phyloP scores from a whole-genome alignment of 1,140 invertebrate genomes.

The Archegozetes longisetosus region DNA sequence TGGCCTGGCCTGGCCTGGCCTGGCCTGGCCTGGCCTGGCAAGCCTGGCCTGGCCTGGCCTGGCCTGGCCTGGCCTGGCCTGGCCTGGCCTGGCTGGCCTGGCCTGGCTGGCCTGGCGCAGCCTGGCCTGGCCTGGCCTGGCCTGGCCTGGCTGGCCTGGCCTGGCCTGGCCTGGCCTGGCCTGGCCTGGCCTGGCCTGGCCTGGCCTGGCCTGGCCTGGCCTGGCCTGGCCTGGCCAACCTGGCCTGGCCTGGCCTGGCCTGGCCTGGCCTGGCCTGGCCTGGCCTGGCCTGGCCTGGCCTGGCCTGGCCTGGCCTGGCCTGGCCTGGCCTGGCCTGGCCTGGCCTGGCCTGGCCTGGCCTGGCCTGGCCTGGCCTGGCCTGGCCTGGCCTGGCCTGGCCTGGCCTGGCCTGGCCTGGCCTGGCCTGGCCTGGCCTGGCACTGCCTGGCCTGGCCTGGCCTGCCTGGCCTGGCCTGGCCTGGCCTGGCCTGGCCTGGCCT shows the following conservation, averaged over 20 bases:
- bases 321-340: constrained; percentile 23
- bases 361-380: constrained; percentile 20
- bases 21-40: constrained; percentile 22
- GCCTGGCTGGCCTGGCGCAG: no score
- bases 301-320: constrained; percentile 21
- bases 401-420: constrained; percentile 23
- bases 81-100: no score
- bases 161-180: constrained; percentile 23
- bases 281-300: constrained; percentile 23
- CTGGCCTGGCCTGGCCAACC: no score
- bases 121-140: constrained; percentile 21
- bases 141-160: no score
- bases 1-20: constrained; percentile 21
- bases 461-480: no score
- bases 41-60: constrained; percentile 22
- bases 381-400: constrained; percentile 23
- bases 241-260: constrained; percentile 23
- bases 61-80: constrained; percentile 21
- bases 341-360: constrained; percentile 23
- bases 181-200: constrained; percentile 23
- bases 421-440: constrained; percentile 23
- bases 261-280: constrained; percentile 22
- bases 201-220: constrained; percentile 20
- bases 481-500: no score
- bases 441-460: no score